phyloP scores from a whole-genome alignment of 2,113 vertebrate species.

The Xenopus tropicalis region UCB_Xtro_10.0 CM004445.2:89979501-89980000 shows the following conservation, averaged over 20 bases:
- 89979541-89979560: conserved; percentile 58
- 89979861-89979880: no score
- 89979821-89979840: background rate
- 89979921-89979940: no score
- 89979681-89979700: conserved; percentile 71
- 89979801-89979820: no score
- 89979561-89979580: conserved; percentile 79
- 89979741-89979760: conserved; percentile 21
- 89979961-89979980: no score
- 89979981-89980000: no score
- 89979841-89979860: background rate
- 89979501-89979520: conserved; percentile 70
- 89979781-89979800: background rate
- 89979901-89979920: no score
- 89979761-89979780: conserved; percentile 22
- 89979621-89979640: conserved; percentile 61
- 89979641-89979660: conserved; percentile 76
- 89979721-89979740: conserved; percentile 9
- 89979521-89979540: conserved; percentile 64
- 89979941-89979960: no score
- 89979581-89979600: conserved; percentile 79
- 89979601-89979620: conserved; percentile 72
- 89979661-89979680: conserved; percentile 76
- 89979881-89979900: no score
- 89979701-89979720: conserved; percentile 24